Percentiles rank a stretch among this genome's conserved stretches.
Evolutionary conservation across 2,113 vertebrate genomes (phyloP).

Genomic region (Hippoglossus stenolepis): DNA sequence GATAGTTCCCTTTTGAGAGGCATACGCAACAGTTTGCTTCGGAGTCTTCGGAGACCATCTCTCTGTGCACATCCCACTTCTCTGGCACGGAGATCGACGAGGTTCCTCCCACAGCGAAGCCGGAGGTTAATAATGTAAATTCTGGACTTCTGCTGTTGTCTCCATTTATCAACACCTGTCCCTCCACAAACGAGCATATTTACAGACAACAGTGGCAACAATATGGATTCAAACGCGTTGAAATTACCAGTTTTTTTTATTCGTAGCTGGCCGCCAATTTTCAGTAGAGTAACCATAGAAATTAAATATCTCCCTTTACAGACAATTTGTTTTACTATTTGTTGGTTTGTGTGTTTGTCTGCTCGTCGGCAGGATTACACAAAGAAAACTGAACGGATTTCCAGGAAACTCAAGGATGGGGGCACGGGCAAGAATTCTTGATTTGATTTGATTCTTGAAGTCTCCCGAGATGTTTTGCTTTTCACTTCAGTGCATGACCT

Average conservation of each 20-base stretch:
- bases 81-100: constrained; percentile 23
- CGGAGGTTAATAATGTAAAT: constrained; percentile 55
- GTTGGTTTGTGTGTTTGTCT: too few relatives aligned
- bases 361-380: too few relatives aligned
- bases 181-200: neutral
- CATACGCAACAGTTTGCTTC: constrained; percentile 38
- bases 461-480: too few relatives aligned
- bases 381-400: too few relatives aligned
- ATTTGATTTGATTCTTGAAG: too few relatives aligned
- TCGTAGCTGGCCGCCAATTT: neutral
- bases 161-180: constrained; percentile 25
- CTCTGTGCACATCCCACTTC: constrained; percentile 37
- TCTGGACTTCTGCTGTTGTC: constrained; percentile 9
- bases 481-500: too few relatives aligned
- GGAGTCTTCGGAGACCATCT: constrained; percentile 11
- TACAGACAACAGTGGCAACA: neutral
- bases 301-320: neutral
- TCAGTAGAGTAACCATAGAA: neutral
- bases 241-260: neutral
- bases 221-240: too few relatives aligned
- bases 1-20: constrained; percentile 48
- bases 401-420: too few relatives aligned
- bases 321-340: neutral
- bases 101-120: constrained; percentile 26
- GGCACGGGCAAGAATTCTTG: too few relatives aligned